Evolutionary conservation across 2,113 vertebrate species (phyloP).

Genomic region (Ivindomyrus marchei): DNA sequence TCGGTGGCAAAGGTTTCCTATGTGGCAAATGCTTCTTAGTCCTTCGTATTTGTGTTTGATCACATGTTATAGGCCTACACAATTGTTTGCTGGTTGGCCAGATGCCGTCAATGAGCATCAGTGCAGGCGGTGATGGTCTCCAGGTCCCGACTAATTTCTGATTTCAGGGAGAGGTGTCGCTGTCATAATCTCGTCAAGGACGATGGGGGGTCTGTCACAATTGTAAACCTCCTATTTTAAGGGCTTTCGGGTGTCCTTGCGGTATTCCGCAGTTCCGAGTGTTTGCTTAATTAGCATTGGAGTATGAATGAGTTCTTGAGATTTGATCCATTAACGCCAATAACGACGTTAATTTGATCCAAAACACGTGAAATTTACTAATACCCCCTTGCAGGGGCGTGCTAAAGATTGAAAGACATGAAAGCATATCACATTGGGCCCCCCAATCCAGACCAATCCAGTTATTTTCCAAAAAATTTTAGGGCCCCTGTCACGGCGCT

Average conservation of each 20-base stretch:
- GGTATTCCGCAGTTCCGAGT: neutral
- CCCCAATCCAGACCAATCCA: too few relatives aligned
- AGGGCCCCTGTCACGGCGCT: too few relatives aligned
- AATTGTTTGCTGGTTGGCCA: neutral
- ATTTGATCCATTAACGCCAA: neutral
- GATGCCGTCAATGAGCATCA: neutral
- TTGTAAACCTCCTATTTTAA: neutral
- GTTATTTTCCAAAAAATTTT: too few relatives aligned
- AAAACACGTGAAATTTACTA: neutral
- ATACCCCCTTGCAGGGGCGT: neutral
- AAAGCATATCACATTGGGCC: too few relatives aligned
- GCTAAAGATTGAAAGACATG: too few relatives aligned
- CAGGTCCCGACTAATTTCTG: neutral
- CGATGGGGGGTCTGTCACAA: neutral
- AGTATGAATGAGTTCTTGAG: neutral
- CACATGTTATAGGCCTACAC: neutral
- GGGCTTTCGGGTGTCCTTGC: neutral
- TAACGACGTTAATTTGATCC: neutral
- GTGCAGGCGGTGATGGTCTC: neutral
- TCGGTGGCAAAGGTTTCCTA: neutral
- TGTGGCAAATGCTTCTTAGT: neutral
- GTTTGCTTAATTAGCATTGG: neutral
- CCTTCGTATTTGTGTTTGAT: neutral
- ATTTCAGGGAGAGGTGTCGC: neutral
- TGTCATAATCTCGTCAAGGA: neutral